Conservation (phyloP, 2,113 vertebrate genomes). For the Malaclemys terrapin region DNA sequence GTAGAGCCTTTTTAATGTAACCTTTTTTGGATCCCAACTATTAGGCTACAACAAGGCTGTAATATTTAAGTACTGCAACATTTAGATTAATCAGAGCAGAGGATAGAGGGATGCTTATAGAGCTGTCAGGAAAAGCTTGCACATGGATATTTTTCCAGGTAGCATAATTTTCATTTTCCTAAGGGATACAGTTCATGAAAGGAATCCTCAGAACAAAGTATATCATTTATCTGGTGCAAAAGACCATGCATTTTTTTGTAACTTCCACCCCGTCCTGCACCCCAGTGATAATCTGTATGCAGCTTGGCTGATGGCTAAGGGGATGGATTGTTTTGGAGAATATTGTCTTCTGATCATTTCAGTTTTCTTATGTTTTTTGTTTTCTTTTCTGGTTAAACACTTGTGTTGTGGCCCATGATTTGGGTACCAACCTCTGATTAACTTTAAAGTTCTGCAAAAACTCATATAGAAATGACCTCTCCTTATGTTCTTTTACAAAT, state of each 20-base stretch:
- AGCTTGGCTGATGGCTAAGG: neutral
- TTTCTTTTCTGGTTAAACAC: neutral
- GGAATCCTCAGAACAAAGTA: neutral
- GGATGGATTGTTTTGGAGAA: neutral
- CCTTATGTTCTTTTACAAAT: neutral
- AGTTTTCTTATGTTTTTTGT: too few species aligned
- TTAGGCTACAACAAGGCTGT: neutral
- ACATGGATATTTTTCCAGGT: neutral
- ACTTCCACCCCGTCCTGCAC: neutral
- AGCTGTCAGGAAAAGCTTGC: neutral
- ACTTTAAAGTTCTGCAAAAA: neutral
- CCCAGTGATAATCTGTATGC: too few species aligned
- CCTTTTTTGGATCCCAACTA: neutral
- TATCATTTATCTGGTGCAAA: neutral
- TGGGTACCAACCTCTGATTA: neutral
- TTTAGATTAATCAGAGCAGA: neutral
- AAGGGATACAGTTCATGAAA: neutral
- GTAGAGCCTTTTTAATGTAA: neutral
- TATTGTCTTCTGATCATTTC: too few species aligned
- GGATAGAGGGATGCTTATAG: neutral
- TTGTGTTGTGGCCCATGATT: neutral
- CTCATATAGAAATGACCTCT: neutral
- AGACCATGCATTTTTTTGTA: neutral
- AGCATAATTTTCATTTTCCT: neutral
- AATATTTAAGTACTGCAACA: neutral